Conservation (phyloP, 2,113 vertebrate genomes). For the Corythornis madagascariensis region DNA sequence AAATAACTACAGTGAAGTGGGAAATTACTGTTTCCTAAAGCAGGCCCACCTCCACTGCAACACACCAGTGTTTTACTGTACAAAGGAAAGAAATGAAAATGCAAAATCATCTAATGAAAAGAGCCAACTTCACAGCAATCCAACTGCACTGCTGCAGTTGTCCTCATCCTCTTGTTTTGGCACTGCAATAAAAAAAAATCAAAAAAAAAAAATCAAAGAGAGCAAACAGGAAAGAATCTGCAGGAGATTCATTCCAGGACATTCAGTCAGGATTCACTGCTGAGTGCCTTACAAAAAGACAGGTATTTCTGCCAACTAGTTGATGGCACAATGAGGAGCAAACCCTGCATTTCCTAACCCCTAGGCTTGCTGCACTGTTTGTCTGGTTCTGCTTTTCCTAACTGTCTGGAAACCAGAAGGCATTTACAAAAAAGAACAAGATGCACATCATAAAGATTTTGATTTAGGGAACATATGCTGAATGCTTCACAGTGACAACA, state of each 20-base stretch:
- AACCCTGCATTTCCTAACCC: neutral
- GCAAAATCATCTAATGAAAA: neutral
- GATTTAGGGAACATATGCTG: neutral
- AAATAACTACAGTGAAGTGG: neutral
- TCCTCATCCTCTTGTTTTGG: neutral
- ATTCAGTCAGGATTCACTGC: neutral
- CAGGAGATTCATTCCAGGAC: constrained; percentile 4
- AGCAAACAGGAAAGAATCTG: neutral
- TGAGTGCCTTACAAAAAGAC: neutral
- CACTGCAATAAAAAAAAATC: neutral
- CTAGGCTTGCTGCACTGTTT: neutral
- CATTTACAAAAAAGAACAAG: neutral
- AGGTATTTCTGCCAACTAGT: neutral
- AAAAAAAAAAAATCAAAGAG: neutral
- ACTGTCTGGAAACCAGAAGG: neutral
- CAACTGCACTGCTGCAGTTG: constrained; percentile 22
- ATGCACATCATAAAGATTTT: neutral
- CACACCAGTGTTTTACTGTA: neutral
- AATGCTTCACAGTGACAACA: neutral
- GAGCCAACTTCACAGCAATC: neutral
- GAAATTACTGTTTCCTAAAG: neutral
- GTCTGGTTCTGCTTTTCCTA: neutral
- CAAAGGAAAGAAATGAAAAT: neutral
- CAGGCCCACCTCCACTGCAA: neutral
- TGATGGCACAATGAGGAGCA: neutral